phyloP scores from a whole-genome alignment of 2,113 vertebrate genomes.

The Mustelus asterias region DNA sequence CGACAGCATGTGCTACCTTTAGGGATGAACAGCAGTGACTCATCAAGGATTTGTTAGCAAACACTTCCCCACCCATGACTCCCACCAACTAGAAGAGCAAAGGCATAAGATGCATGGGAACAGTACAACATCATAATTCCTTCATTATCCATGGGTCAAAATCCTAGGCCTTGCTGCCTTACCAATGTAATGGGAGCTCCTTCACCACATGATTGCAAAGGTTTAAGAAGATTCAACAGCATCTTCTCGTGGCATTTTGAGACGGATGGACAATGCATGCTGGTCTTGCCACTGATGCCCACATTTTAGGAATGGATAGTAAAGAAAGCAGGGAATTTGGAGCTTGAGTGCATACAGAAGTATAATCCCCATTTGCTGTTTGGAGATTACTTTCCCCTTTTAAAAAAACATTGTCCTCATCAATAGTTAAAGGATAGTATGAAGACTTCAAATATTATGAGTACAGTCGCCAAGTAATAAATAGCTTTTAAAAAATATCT shows the following conservation, averaged over 20 bases:
- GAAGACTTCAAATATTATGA: not conserved
- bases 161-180: not conserved
- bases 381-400: not conserved
- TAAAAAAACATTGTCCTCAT: not conserved
- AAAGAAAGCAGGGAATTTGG: not conserved
- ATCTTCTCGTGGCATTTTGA: not conserved
- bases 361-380: not conserved
- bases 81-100: not conserved
- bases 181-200: not conserved
- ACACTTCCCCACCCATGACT: not conserved
- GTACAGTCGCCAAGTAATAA: not conserved
- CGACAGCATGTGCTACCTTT: not conserved
- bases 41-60: not conserved
- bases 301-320: not conserved
- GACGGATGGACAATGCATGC: not conserved
- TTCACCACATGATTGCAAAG: not conserved
- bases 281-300: not conserved
- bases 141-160: not conserved
- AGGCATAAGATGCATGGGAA: not conserved
- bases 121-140: not conserved
- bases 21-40: not conserved
- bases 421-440: not conserved
- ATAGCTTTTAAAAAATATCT: not conserved
- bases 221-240: not conserved
- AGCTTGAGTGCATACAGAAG: not conserved